Conservation (phyloP, 2,888 invertebrate species). For the Hydrotaea diabolus region DNA sequence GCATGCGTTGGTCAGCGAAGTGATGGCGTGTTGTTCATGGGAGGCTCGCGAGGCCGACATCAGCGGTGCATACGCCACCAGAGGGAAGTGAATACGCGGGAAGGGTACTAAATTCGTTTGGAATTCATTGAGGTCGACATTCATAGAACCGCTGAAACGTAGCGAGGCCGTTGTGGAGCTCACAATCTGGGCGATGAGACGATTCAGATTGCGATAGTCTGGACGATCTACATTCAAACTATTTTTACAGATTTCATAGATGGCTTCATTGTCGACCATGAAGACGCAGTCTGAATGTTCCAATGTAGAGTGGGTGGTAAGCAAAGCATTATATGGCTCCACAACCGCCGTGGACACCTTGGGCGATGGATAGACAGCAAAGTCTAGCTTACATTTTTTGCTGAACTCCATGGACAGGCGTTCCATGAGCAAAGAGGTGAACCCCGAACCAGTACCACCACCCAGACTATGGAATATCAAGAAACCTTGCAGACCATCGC, state of each 20-base stretch:
- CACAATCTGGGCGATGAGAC: slow-evolving; percentile 88
- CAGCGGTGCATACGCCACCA: slow-evolving; percentile 79
- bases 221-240: slow-evolving; percentile 89
- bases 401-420: slow-evolving; percentile 90
- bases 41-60: slow-evolving; percentile 75
- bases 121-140: slow-evolving; percentile 94
- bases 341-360: slow-evolving; percentile 95
- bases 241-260: slow-evolving; percentile 94
- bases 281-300: slow-evolving; percentile 94
- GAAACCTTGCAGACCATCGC: slow-evolving; percentile 91
- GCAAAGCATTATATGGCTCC: slow-evolving; percentile 95
- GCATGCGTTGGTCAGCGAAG: slow-evolving; percentile 92
- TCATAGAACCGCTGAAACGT: slow-evolving; percentile 93
- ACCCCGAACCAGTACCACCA: slow-evolving; percentile 93
- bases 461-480: slow-evolving; percentile 94
- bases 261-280: slow-evolving; percentile 97
- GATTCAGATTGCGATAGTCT: slow-evolving; percentile 86
- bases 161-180: slow-evolving; percentile 94
- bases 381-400: slow-evolving; percentile 93
- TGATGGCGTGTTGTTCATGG: slow-evolving; percentile 80
- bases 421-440: slow-evolving; percentile 93
- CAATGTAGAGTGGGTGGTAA: slow-evolving; percentile 95
- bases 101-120: slow-evolving; percentile 96
- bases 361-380: slow-evolving; percentile 95
- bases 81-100: slow-evolving; percentile 89